Conservation (phyloP, 2,888 invertebrate genomes). For the Philhelius pedissequus region DNA sequence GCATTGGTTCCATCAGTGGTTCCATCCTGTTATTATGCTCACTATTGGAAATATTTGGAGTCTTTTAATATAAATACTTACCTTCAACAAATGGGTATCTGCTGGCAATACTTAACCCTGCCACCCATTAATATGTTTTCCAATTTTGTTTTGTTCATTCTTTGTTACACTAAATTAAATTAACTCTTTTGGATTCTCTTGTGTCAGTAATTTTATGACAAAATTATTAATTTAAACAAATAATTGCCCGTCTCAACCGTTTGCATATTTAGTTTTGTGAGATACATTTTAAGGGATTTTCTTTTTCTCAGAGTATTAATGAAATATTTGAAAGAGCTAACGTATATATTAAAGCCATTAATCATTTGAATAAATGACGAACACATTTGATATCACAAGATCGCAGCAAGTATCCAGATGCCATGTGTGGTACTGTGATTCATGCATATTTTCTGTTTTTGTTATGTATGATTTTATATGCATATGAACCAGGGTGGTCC, state of each 20-base stretch:
- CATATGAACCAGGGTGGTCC: too few relatives aligned
- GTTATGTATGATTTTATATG: too few relatives aligned
- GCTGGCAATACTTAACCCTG: not conserved
- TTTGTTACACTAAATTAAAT: constrained; percentile 3
- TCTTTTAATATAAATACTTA: too few relatives aligned
- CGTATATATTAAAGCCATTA: too few relatives aligned
- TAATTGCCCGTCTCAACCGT: not conserved
- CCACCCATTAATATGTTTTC: constrained; percentile 19
- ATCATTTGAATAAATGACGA: not conserved
- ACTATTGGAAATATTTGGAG: too few relatives aligned
- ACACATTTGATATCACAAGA: not conserved
- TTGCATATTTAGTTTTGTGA: not conserved
- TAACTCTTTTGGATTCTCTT: constrained; percentile 61
- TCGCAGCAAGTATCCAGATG: not conserved
- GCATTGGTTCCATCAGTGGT: too few relatives aligned
- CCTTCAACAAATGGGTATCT: not conserved
- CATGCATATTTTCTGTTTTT: not conserved
- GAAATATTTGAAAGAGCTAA: too few relatives aligned
- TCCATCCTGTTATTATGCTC: too few relatives aligned
- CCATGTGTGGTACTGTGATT: not conserved
- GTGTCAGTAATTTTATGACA: constrained; percentile 9
- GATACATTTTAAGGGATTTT: not conserved
- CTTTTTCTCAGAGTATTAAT: too few relatives aligned
- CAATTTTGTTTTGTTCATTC: not conserved
- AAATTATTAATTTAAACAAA: constrained; percentile 6